Evolutionary conservation across 30 jellyfish, hydroid and myxozoan genomes (phyloP), one percentile per base, ranked within the genome.

Genomic region (Cassiopea andromeda): DNA sequence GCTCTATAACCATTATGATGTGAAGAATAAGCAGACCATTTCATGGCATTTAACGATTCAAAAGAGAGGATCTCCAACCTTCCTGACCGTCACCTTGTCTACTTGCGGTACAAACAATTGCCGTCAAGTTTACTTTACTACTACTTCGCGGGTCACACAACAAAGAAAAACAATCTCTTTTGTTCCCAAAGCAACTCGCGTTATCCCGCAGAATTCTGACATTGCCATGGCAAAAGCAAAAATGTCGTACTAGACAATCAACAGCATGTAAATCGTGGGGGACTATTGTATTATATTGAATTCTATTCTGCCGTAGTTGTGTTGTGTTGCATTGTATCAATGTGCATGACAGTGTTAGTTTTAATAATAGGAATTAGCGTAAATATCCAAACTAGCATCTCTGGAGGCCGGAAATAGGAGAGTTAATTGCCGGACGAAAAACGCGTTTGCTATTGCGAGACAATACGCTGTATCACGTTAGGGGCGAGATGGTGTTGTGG

Each of bases 21-120:
- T 70, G 8, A 5, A 70, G 7, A 70, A 70, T 43, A 27, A 19
- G 4, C 4, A 49, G 1, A 6, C 16, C 54, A n/a, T 70, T 54
- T 70, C 54, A 43, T 54, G 8, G 79, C 79, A 70, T 19, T 70
- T 5, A 15, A 6, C n/a, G 3, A 16, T 1, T 70, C 79, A 70
- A 27, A 9, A 67, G n/a, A n/a, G 50, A 2, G 57, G 58, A 70
- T 70, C 18, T 7, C 38, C 79, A 49, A 18, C 18, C 2, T 77
- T 77, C 75, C n/a, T 47, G 48, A 2, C 75, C 73, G 72, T 77
- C 86, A 77, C 86, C 86, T 77, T 77, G 86, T 77, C 86, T 77
- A 77, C 86, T 77, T 77, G 86, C 70, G 86, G 86, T 77, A 77
- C 86, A 77, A 77, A 77, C 86, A 77, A 77, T 77, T 47, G 86